Evolutionary conservation across 2,888 invertebrate genomes (phyloP), one percentile per base, ranked within the genome.

Genomic region (Rhodophaea formosa): DNA sequence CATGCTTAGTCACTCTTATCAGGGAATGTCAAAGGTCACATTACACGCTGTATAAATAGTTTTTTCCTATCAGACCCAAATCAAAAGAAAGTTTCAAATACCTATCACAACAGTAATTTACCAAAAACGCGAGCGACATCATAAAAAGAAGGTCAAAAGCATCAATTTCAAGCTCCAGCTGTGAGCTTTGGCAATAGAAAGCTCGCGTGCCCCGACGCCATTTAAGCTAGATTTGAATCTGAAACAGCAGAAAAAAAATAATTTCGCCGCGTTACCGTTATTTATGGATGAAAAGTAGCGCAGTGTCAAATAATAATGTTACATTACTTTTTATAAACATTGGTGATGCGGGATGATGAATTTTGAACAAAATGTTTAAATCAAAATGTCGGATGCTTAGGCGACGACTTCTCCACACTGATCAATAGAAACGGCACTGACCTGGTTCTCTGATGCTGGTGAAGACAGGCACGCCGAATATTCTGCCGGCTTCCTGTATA

Each of bases 181-280:
- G 7, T 8, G 3, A 32, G 29, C 49, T 14, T 32, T 49, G 8
- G 8, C 35, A 49, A 51, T 32, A 15, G 49, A 51, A 47, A 49
- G 32, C 32, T 51, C n/a, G 51, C 51, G 51, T 51, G 51, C 35
- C 51, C 10, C 16, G 7, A 35, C 1, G n/a, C 51, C 35, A 51
- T 51, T 51, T 12, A 16, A 16, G 10, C 16, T 39, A 51, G 16
- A 51, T 35, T 16, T 10, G 12, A 51, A 51, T 51, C 51, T n/a
- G 51, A 12, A 35, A 51, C 32, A 17, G 51, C 51, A 17, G 1
- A n/a, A 10, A 30, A 35, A 16, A 16, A 51, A 39, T 17, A 12
- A 51, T 16, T 51, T 15, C 7, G 49, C 32, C 15, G 47, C 47
- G 47, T 49, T 1, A 14, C 14, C 8, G 51, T 51, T 17, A 39